A percentile compares a stretch with the other conserved stretches of the same genome.
Evolutionary conservation across 2,888 invertebrate species (phyloP).

Genomic region (Liposcelis brunnea): DNA sequence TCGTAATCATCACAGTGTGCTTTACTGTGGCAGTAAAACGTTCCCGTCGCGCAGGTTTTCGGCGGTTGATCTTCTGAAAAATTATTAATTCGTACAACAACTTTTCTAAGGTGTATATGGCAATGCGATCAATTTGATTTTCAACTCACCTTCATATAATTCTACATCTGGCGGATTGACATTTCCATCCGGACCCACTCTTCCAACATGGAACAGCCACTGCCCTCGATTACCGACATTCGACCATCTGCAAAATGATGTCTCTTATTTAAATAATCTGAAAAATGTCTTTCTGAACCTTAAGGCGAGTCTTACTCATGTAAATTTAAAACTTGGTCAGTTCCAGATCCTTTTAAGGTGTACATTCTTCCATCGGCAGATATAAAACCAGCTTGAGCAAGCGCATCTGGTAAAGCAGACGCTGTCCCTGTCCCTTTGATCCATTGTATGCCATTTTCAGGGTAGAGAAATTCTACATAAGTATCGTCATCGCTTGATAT

Average conservation of each 20-base stretch:
- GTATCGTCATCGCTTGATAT: conserved; percentile 60
- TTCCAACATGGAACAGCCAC: conserved; percentile 76
- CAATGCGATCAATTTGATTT: too few relatives aligned
- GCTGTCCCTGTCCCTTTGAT: conserved; percentile 58
- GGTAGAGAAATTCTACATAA: conserved; percentile 75
- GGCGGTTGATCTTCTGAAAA: neutral
- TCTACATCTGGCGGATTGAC: conserved; percentile 45
- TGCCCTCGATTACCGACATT: conserved; percentile 72
- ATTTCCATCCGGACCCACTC: conserved; percentile 39
- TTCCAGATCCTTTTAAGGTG: conserved; percentile 72
- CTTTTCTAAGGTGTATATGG: neutral
- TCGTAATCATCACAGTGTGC: conserved; percentile 69
- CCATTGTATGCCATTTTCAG: conserved; percentile 82
- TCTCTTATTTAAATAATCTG: conserved; percentile 3
- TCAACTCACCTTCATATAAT: conserved; percentile 11
- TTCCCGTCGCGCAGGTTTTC: conserved; percentile 40
- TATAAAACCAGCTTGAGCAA: conserved; percentile 85
- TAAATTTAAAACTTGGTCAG: conserved; percentile 67
- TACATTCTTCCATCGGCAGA: conserved; percentile 62
- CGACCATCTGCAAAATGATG: conserved; percentile 49
- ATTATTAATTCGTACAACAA: neutral
- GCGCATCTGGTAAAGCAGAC: conserved; percentile 68
- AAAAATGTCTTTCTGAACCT: neutral
- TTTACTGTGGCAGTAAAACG: conserved; percentile 60
- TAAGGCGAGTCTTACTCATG: conserved; percentile 43